These are phyloP conservation scores for Thalassarche chlororhynchos DNA, from an alignment of 2,113 vertebrate genomes.

Conservation along the genomic window DNA sequence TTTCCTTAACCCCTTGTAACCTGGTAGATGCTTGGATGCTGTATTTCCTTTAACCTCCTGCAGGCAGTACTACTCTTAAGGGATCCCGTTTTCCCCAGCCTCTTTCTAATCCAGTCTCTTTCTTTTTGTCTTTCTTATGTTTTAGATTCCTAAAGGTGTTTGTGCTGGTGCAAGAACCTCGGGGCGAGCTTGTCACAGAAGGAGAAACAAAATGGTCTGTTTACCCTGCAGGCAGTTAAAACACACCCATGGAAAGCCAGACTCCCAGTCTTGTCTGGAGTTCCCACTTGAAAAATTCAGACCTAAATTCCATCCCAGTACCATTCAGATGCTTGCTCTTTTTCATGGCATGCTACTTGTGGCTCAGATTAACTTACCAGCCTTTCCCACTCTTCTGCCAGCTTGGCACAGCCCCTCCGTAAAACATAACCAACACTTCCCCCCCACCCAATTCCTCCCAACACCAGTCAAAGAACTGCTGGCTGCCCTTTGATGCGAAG, in stretches of 20 bases:
- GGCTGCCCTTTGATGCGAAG: background rate
- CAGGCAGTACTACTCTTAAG: background rate
- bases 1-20: background rate
- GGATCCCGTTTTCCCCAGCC: background rate
- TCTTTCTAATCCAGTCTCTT: slow-evolving; percentile 38
- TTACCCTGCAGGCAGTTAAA: slow-evolving; percentile 65
- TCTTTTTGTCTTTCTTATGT: slow-evolving; percentile 76
- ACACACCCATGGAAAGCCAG: slow-evolving; percentile 31
- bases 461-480: background rate
- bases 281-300: slow-evolving; percentile 38
- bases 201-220: slow-evolving; percentile 75
- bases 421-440: background rate
- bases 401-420: background rate
- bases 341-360: slow-evolving; percentile 51
- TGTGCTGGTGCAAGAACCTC: slow-evolving; percentile 81
- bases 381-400: background rate
- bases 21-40: background rate
- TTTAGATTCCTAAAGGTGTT: slow-evolving; percentile 94
- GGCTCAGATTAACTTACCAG: slow-evolving; percentile 3
- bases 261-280: slow-evolving; percentile 46
- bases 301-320: slow-evolving; percentile 34
- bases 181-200: slow-evolving; percentile 84
- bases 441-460: background rate
- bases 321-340: slow-evolving; percentile 44
- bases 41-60: background rate